Evolutionary conservation across 2,888 invertebrate genomes (phyloP).

Genomic region (Drosophila mimetica): DNA sequence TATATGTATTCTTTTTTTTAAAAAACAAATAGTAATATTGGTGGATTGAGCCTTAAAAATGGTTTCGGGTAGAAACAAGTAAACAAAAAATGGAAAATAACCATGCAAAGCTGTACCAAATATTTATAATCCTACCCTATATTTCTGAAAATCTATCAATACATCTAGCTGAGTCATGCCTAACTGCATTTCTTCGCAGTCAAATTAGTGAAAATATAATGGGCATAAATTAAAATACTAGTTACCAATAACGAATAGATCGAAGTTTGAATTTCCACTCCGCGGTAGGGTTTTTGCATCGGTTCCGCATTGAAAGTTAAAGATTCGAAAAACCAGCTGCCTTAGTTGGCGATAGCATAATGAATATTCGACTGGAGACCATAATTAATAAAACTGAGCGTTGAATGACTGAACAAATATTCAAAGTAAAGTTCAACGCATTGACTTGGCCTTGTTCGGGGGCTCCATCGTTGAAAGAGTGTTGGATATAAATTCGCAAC

Average conservation of each 20-base stretch:
- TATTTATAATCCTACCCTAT: neutral
- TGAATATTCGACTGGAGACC: conserved; percentile 50
- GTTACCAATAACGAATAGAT: conserved; percentile 5
- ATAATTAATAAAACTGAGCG: conserved; percentile 64
- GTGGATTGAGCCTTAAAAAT: neutral
- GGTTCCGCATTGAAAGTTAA: conserved; percentile 63
- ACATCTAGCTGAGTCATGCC: conserved; percentile 14
- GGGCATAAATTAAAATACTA: conserved; percentile 3
- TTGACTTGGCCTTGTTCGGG: conserved; percentile 58
- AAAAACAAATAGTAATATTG: no score
- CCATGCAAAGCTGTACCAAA: neutral
- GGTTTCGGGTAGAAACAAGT: neutral
- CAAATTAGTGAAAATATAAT: neutral
- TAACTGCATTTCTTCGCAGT: conserved; percentile 10
- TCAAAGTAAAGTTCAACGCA: conserved; percentile 67
- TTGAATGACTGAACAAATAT: conserved; percentile 63
- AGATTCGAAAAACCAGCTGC: conserved; percentile 16
- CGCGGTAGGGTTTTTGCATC: conserved; percentile 16
- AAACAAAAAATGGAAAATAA: neutral
- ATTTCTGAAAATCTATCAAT: neutral
- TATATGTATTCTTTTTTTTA: no score
- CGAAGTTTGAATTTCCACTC: conserved; percentile 8
- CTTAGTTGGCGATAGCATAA: conserved; percentile 24
- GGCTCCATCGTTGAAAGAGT: conserved; percentile 22
- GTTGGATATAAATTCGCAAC: conserved; percentile 35